A percentile compares a stretch with the other conserved stretches of the same genome.
Conservation (phyloP, 2,113 vertebrate species). For the Agapornis roseicollis region DNA sequence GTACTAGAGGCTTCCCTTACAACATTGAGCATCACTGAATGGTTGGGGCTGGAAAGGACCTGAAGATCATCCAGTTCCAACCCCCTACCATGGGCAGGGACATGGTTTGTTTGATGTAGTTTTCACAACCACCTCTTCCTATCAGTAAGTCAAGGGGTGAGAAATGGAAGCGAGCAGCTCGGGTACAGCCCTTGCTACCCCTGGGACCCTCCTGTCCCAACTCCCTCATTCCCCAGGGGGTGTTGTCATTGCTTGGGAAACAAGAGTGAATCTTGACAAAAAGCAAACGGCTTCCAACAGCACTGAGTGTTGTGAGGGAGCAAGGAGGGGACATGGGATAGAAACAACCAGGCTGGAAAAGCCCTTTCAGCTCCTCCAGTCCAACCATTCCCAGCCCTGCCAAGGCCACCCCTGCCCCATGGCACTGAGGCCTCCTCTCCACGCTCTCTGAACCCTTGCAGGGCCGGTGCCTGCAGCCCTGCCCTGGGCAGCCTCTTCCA, state of each 20-base stretch:
- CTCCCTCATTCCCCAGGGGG: rapidly evolving
- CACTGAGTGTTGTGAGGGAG: rapidly evolving
- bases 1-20: rapidly evolving
- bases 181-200: rapidly evolving
- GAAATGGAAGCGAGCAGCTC: rapidly evolving
- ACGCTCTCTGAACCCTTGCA: too few species aligned
- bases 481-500: too few species aligned
- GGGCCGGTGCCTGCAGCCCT: too few species aligned
- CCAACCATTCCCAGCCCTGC: rapidly evolving
- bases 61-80: too few species aligned
- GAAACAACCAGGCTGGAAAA: background rate
- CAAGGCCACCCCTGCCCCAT: rapidly evolving
- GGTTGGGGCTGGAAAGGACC: too few species aligned
- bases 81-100: background rate
- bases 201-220: rapidly evolving
- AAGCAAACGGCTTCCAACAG: rapidly evolving
- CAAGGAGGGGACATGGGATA: rapidly evolving
- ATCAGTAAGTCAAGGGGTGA: rapidly evolving
- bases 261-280: rapidly evolving
- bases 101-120: rapidly evolving
- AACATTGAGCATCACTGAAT: too few species aligned
- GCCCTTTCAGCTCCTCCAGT: rapidly evolving
- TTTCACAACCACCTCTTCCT: rapidly evolving
- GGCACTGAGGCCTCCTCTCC: background rate
- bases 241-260: rapidly evolving